Evolutionary conservation across 2,797 vertebrate species (phyloP), one percentile per base, ranked within the genome.

Genomic region (Natrix natrix): DNA sequence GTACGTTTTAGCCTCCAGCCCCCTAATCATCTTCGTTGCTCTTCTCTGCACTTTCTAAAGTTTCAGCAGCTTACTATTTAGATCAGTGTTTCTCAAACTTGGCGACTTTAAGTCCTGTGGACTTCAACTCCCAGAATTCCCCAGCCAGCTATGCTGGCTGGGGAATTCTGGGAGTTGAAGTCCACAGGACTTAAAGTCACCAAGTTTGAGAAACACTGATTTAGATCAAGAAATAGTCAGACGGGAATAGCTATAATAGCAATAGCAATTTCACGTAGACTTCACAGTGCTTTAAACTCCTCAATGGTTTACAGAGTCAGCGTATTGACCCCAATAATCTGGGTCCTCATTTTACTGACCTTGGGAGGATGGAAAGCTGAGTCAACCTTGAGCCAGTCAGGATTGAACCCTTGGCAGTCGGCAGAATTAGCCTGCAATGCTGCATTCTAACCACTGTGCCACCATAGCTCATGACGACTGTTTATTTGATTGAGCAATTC

Each of bases 401-500:
- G 28, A n/a, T 5, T 0, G 28, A n/a, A 66, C 13, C 10, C 26
- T 26, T 66, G 63, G 63, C 63, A 66, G 12, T 14, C 12, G 0
- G 63, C 61, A 66, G 10, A n/a, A n/a, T 66, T 28, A 13, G 12
- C 26, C 28, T n/a, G 28, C 61, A 66, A 66, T 66, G 26, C 61
- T 63, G 28, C 28, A n/a, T 14, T 66, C 12, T 14, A 66, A 66
- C 28, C 63, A 63, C 28, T 66, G 11, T 13, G 12, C 28, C 63
- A 66, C 63, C 28, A 13, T 66, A n/a, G 63, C 63, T n/a, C 63
- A 66, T 96, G 96, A 97, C 93, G 93, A 94, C 92, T 96, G 94
- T 97, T 97, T 97, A 98, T 97, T 97, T 97, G 95, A 96, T 86
- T 92, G 94, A 97, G 96, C 96, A 97, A 93, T 94, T 96, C 95